Conservation (phyloP, 2,113 vertebrate species). For the Hippopotamus amphibius region DNA sequence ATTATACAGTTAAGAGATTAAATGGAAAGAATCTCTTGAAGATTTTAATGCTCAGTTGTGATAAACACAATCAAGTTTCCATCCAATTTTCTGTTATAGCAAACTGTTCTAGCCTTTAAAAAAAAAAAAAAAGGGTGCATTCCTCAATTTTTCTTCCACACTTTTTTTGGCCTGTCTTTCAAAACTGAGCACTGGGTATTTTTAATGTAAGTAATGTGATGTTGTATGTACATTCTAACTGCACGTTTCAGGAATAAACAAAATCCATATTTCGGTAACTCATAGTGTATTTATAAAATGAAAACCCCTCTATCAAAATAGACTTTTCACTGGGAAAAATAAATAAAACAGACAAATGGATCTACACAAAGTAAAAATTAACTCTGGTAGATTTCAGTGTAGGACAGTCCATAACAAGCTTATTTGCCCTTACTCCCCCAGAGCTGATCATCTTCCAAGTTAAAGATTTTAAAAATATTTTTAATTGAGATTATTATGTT, state of each 20-base stretch:
- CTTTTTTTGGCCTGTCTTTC: conserved; percentile 82
- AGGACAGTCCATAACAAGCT: conserved; percentile 85
- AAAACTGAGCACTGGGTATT: conserved; percentile 85
- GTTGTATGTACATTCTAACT: conserved; percentile 84
- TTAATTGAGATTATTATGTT: conserved; percentile 64
- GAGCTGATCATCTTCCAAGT: conserved; percentile 86
- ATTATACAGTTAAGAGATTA: background rate
- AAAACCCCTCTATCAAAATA: conserved; percentile 88
- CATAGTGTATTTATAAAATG: conserved; percentile 90
- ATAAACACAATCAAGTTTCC: conserved; percentile 33
- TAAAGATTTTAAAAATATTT: conserved; percentile 76
- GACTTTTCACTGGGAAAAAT: conserved; percentile 89
- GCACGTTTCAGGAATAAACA: conserved; percentile 81
- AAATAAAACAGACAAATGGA: conserved; percentile 87
- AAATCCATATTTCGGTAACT: conserved; percentile 85
- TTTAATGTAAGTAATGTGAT: conserved; percentile 72
- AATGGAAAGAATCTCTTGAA: conserved; percentile 33
- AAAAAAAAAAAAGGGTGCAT: conserved; percentile 28
- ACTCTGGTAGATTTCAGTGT: conserved; percentile 87
- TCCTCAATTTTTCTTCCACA: conserved; percentile 21
- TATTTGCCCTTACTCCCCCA: conserved; percentile 82
- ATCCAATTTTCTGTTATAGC: background rate
- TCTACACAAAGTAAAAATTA: conserved; percentile 87
- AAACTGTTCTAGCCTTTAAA: background rate
- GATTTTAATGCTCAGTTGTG: conserved; percentile 59